Percentiles rank a stretch among this genome's conserved stretches.
Conservation (phyloP, 2,888 invertebrate species). For the Ophion ellenae region DNA sequence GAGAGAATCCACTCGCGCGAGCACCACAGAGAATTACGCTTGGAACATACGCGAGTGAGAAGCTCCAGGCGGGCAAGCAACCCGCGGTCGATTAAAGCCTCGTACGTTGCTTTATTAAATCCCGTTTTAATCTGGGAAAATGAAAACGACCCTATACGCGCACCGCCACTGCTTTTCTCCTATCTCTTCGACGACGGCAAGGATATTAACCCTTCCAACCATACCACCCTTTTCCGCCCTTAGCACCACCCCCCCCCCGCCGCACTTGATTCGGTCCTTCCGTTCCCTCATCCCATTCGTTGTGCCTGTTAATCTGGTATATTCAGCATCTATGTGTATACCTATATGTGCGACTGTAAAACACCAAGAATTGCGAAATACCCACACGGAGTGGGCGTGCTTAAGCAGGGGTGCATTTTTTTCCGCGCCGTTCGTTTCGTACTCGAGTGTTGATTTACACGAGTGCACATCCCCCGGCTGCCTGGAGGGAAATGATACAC, state of each 20-base stretch:
- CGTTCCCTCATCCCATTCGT: background rate
- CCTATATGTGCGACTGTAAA: slow-evolving; percentile 3
- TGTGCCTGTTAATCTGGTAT: slow-evolving; percentile 54
- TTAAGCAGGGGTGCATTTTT: slow-evolving; percentile 46
- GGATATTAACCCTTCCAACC: slow-evolving; percentile 53
- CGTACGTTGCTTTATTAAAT: slow-evolving; percentile 82
- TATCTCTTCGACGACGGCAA: slow-evolving; percentile 57
- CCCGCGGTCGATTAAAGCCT: slow-evolving; percentile 78
- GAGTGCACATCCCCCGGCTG: slow-evolving; percentile 41
- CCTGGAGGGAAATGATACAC: slow-evolving; percentile 15
- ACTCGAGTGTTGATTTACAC: slow-evolving; percentile 65
- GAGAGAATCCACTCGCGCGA: slow-evolving; percentile 47
- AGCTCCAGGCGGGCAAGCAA: slow-evolving; percentile 68
- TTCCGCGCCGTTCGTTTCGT: slow-evolving; percentile 49
- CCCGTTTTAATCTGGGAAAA: slow-evolving; percentile 81
- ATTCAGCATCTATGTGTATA: background rate
- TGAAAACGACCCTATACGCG: slow-evolving; percentile 74
- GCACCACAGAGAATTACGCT: slow-evolving; percentile 62
- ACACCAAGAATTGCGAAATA: slow-evolving; percentile 44
- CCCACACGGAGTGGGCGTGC: slow-evolving; percentile 56
- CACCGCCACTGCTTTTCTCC: slow-evolving; percentile 26
- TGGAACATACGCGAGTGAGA: slow-evolving; percentile 67
- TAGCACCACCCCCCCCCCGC: slow-evolving; percentile 13
- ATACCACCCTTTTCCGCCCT: slow-evolving; percentile 11
- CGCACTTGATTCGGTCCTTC: background rate